A percentile compares a stretch with the other conserved stretches of the same genome.
phyloP scores from a whole-genome alignment of 2,797 vertebrate genomes.

The Lagocephalus sceleratus region DNA sequence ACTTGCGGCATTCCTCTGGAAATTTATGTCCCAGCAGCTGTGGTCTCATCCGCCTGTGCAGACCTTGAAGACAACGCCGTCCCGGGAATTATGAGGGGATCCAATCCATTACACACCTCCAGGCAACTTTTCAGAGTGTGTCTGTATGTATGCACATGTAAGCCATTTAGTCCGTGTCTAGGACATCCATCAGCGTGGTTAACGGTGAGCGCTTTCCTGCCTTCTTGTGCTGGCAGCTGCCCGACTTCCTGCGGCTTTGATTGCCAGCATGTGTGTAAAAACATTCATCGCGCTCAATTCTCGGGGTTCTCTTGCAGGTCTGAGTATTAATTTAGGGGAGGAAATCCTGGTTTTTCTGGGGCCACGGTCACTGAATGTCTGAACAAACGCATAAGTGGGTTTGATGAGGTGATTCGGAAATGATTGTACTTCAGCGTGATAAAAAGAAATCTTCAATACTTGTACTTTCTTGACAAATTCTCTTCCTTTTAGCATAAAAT shows the following conservation, averaged over 20 bases:
- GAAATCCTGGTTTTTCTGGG: conserved; percentile 42
- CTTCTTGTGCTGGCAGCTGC: conserved; percentile 54
- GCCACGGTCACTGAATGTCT: conserved; percentile 12
- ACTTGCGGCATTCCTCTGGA: conserved; percentile 72
- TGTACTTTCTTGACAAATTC: too few species aligned
- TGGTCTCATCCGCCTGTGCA: conserved; percentile 62
- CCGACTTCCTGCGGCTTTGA: conserved; percentile 15
- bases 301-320: conserved; percentile 41
- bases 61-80: conserved; percentile 66
- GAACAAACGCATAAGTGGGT: too few species aligned
- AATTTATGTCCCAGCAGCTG: conserved; percentile 81
- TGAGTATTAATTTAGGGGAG: conserved; percentile 45
- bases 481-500: too few species aligned
- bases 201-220: conserved; percentile 35
- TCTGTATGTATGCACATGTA: conserved; percentile 37
- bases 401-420: too few species aligned
- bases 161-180: conserved; percentile 43
- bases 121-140: conserved; percentile 33
- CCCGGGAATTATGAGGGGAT: conserved; percentile 68
- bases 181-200: conserved; percentile 31
- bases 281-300: conserved; percentile 21
- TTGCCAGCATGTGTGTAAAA: conserved; percentile 26
- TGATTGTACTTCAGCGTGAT: too few species aligned
- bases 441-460: too few species aligned
- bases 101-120: conserved; percentile 76